Evolutionary conservation across 2,797 vertebrate species (phyloP).

Genomic region (Cheirogaleus major): DNA sequence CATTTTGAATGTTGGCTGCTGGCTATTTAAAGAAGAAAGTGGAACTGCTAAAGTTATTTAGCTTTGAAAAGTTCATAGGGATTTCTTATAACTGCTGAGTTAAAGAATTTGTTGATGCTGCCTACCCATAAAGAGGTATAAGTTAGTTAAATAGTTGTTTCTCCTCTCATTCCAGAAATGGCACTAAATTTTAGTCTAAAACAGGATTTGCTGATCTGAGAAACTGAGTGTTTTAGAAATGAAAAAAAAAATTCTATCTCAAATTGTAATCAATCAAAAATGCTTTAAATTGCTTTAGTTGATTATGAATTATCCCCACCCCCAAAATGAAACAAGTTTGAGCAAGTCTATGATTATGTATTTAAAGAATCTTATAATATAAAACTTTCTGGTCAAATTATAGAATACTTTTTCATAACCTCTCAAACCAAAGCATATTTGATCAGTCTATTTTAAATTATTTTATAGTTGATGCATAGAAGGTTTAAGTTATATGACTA

Average conservation of each 20-base stretch:
- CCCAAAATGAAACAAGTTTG: slow-evolving; percentile 61
- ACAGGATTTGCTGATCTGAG: slow-evolving; percentile 77
- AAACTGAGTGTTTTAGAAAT: slow-evolving; percentile 73
- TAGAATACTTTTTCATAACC: slow-evolving; percentile 58
- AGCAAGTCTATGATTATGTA: slow-evolving; percentile 70
- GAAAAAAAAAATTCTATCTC: slow-evolving; percentile 59
- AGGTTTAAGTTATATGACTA: slow-evolving; percentile 28
- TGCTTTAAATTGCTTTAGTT: slow-evolving; percentile 77
- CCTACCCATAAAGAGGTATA: slow-evolving; percentile 71
- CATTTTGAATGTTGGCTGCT: slow-evolving; percentile 59
- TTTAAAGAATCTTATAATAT: slow-evolving; percentile 67
- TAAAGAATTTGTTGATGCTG: slow-evolving; percentile 68
- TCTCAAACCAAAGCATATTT: slow-evolving; percentile 39
- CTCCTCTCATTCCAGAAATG: slow-evolving; percentile 75
- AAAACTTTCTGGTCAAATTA: slow-evolving; percentile 70
- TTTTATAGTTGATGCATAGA: slow-evolving; percentile 1
- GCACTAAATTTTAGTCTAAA: slow-evolving; percentile 78
- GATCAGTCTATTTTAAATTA: slow-evolving; percentile 20
- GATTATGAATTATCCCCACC: slow-evolving; percentile 75
- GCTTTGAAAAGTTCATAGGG: slow-evolving; percentile 70
- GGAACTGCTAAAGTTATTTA: slow-evolving; percentile 61
- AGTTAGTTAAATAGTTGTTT: slow-evolving; percentile 78
- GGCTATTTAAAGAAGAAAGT: slow-evolving; percentile 74
- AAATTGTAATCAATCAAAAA: slow-evolving; percentile 81
- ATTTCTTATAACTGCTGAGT: slow-evolving; percentile 75